These are phyloP conservation scores for Oncorhynchus mykiss DNA, from an alignment of 2,113 vertebrate species.

Conservation along the genomic window DNA sequence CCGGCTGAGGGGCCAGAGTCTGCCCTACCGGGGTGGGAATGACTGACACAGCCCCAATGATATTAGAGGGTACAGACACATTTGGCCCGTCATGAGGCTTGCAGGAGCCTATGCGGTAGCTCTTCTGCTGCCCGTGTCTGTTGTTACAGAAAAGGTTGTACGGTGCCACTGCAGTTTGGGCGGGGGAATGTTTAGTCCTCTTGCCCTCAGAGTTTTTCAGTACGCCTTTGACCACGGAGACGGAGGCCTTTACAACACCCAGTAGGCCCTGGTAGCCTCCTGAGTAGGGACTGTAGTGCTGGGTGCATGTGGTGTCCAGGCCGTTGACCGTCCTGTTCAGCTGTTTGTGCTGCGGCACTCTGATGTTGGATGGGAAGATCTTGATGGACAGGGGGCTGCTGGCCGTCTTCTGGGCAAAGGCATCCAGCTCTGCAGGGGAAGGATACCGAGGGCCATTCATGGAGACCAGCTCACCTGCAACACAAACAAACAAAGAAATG, in stretches of 20 bases:
- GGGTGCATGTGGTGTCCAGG: slow-evolving; percentile 87
- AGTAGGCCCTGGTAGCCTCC: slow-evolving; percentile 86
- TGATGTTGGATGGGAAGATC: slow-evolving; percentile 94
- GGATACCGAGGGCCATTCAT: slow-evolving; percentile 86
- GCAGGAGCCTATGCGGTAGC: slow-evolving; percentile 72
- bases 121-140: slow-evolving; percentile 81
- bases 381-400: slow-evolving; percentile 94
- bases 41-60: slow-evolving; percentile 73
- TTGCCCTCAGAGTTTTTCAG: slow-evolving; percentile 90
- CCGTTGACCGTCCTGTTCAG: slow-evolving; percentile 92
- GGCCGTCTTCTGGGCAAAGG: slow-evolving; percentile 93
- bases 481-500: slow-evolving; percentile 16
- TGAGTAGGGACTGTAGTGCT: slow-evolving; percentile 80
- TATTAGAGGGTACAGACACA: slow-evolving; percentile 75
- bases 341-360: slow-evolving; percentile 97
- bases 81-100: slow-evolving; percentile 80
- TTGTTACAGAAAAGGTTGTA: slow-evolving; percentile 79
- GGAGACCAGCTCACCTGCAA: slow-evolving; percentile 78
- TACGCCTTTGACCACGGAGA: slow-evolving; percentile 70
- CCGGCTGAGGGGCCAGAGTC: slow-evolving; percentile 76
- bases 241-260: slow-evolving; percentile 82
- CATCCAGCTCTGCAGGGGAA: slow-evolving; percentile 92
- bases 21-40: slow-evolving; percentile 74
- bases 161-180: slow-evolving; percentile 82
- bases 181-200: slow-evolving; percentile 87